Conservation (phyloP, 2,113 vertebrate species). For the Tupaia chinensis region DNA sequence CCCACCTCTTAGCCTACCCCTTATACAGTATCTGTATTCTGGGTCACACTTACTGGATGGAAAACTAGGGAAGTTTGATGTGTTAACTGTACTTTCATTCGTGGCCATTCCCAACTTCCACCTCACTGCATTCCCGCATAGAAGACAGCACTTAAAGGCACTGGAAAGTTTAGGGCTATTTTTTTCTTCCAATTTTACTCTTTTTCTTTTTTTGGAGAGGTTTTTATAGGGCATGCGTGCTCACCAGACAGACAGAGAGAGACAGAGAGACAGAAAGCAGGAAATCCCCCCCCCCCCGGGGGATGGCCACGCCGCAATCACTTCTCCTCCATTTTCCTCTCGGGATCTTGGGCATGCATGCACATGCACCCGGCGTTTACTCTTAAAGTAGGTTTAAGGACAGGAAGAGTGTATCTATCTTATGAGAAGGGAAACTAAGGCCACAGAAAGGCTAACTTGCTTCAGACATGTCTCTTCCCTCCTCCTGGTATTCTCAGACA, state of each 20-base stretch:
- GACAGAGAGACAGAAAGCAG: too few relatives aligned
- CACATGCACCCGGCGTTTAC: too few relatives aligned
- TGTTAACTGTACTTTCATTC: constrained; percentile 76
- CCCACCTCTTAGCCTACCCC: neutral
- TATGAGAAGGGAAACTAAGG: neutral
- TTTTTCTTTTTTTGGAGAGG: too few relatives aligned
- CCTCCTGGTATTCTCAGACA: neutral
- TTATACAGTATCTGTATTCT: constrained; percentile 76
- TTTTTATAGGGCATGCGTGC: too few relatives aligned
- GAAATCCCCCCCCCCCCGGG: too few relatives aligned
- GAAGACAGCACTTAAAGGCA: constrained; percentile 70
- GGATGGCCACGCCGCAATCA: too few relatives aligned
- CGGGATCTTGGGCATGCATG: too few relatives aligned
- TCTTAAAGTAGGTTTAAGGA: neutral
- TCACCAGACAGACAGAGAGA: too few relatives aligned
- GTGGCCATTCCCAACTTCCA: constrained; percentile 73
- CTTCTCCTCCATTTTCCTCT: too few relatives aligned
- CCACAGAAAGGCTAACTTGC: neutral
- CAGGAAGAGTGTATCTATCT: neutral
- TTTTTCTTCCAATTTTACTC: too few relatives aligned
- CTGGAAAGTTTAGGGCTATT: constrained; percentile 69
- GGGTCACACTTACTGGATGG: constrained; percentile 71
- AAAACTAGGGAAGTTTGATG: constrained; percentile 75
- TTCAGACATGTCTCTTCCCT: neutral
- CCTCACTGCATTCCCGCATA: constrained; percentile 79